These are phyloP conservation scores for Acholoe squamosa DNA, from an alignment of 2,888 invertebrate genomes.

Conservation along the genomic window DNA sequence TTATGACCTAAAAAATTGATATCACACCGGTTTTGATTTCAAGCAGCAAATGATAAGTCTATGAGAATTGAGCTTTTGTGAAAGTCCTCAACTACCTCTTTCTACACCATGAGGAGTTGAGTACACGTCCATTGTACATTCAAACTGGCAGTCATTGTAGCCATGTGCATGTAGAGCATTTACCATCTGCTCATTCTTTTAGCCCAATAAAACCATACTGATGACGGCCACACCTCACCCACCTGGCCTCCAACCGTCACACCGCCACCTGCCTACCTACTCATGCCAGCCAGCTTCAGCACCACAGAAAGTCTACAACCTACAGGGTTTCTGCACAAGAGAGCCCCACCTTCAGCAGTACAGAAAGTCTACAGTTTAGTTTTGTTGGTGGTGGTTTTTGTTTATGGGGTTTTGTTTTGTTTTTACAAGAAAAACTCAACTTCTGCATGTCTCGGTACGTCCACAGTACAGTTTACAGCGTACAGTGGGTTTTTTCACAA, in stretches of 20 bases:
- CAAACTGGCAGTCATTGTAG: too few species aligned
- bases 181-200: conserved; percentile 54
- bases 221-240: conserved; percentile 33
- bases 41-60: too few species aligned
- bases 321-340: not conserved
- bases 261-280: not conserved
- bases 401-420: too few species aligned
- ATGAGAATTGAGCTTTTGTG: not conserved
- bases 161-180: not conserved
- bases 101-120: not conserved
- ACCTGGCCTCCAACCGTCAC: conserved; percentile 50
- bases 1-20: too few species aligned
- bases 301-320: not conserved
- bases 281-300: not conserved
- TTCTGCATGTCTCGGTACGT: too few species aligned
- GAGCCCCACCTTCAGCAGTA: too few species aligned
- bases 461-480: too few species aligned
- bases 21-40: too few species aligned
- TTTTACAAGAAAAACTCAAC: too few species aligned
- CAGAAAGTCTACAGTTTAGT: too few species aligned
- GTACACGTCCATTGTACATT: not conserved
- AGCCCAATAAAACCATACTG: conserved; percentile 34
- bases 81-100: not conserved
- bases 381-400: too few species aligned
- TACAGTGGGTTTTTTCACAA: too few species aligned